Percentiles rank a stretch among this genome's conserved stretches.
Evolutionary conservation across 2,888 invertebrate genomes (phyloP).

Genomic region (Sicus ferrugineus): DNA sequence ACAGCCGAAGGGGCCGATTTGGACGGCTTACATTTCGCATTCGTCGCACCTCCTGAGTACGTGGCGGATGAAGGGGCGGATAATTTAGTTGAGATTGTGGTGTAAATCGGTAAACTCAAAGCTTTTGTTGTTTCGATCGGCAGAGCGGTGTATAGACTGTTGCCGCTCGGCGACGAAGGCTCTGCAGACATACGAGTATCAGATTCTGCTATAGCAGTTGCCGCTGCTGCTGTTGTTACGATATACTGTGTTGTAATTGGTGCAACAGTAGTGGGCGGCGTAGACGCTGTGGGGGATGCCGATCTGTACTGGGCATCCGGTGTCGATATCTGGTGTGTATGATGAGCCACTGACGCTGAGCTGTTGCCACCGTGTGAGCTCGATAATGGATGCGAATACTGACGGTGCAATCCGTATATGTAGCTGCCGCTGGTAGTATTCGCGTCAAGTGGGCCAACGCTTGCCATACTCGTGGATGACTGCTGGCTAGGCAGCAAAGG

Average conservation of each 20-base stretch:
- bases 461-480: slow-evolving; percentile 45
- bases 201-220: neutral
- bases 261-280: slow-evolving; percentile 45
- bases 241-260: slow-evolving; percentile 59
- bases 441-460: slow-evolving; percentile 46
- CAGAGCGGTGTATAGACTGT: slow-evolving; percentile 4
- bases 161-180: neutral
- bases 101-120: slow-evolving; percentile 50
- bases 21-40: slow-evolving; percentile 50
- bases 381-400: slow-evolving; percentile 67
- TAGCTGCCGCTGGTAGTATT: slow-evolving; percentile 43
- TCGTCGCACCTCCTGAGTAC: neutral
- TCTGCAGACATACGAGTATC: slow-evolving; percentile 22
- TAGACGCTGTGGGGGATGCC: slow-evolving; percentile 50
- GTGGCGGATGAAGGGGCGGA: neutral
- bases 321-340: slow-evolving; percentile 61
- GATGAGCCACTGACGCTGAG: slow-evolving; percentile 43
- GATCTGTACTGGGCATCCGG: slow-evolving; percentile 61
- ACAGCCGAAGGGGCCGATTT: slow-evolving; percentile 49
- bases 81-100: slow-evolving; percentile 50
- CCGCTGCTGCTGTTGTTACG: slow-evolving; percentile 46
- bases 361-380: slow-evolving; percentile 44
- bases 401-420: slow-evolving; percentile 65
- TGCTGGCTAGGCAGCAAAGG: slow-evolving; percentile 71
- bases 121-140: slow-evolving; percentile 45